These are phyloP conservation scores for Phaetusa simplex DNA, from an alignment of 2,113 vertebrate genomes.

Conservation along the genomic window DNA sequence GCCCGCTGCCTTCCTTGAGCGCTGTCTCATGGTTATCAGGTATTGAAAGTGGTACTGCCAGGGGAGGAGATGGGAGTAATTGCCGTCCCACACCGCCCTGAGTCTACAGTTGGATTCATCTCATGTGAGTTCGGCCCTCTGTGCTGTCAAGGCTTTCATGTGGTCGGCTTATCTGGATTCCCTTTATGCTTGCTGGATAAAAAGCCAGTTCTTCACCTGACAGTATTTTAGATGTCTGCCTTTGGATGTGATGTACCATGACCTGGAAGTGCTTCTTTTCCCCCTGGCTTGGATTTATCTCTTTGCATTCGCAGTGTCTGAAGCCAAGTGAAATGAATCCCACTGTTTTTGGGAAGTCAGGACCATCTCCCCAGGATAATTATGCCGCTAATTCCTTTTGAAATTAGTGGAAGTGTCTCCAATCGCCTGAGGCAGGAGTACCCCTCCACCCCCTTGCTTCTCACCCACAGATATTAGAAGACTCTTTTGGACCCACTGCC, in stretches of 20 bases:
- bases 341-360: background rate
- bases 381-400: background rate
- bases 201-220: background rate
- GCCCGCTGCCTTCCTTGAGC: background rate
- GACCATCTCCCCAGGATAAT: background rate
- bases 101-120: background rate
- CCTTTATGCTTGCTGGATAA: background rate
- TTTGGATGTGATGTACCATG: background rate
- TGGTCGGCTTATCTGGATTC: background rate
- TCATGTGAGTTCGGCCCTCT: background rate
- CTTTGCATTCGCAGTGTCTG: background rate
- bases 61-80: background rate
- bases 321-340: background rate
- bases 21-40: background rate
- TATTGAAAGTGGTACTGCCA: background rate
- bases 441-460: background rate
- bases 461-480: background rate
- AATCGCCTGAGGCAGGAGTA: background rate
- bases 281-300: background rate
- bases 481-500: background rate
- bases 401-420: background rate
- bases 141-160: background rate
- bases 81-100: background rate
- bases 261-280: background rate
- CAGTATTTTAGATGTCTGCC: background rate